Base-by-base conservation (phyloP, 2,113 vertebrate genomes). In the Heterochromis multidens region DNA sequence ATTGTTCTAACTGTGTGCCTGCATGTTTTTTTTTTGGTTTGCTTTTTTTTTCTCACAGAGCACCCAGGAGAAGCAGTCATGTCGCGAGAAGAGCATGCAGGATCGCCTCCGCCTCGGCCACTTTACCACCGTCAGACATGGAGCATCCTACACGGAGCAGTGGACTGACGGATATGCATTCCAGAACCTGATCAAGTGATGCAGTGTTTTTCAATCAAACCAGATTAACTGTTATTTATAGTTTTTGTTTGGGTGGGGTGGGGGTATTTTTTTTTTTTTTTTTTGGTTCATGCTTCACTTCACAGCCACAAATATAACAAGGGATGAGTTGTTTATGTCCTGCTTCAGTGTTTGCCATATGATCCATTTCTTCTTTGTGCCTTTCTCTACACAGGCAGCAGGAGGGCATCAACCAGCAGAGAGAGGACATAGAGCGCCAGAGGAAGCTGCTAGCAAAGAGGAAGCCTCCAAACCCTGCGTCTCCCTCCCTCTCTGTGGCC, bases 101-200 rank as follows among this genome's bases (percentile, higher is more conserved):
- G 99, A 99, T 92, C 96, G 99, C 87, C 96, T 99, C 94, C 97
- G 99, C 61, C 97, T 99, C 60, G 99, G 99, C 77, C 99, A 99
- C 96, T 99, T 99, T 96, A 99, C 98, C 93, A 99, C 98, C 31
- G 99, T 99, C 94, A 96, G 99, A 94, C 99, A 99, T 74, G 99
- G 99, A 85, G 99, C 99, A 76, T 99, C 99, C 80, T 99, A 99
- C 96, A 99, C 99, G 7, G 99, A 99, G 93, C 99, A 99, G 95
- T 99, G 99, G 99, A 99, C 98, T 57, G 99, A 99, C 94, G 99
- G 99, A 92, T 99, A 98, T 93, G 99, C 99, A 93, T 99, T 99
- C 97, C 99, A 99, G 90, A 99, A 99, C 95, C 97, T 99, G 94
- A 98, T 99, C 95, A 99, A 99, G 99, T 99, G 58, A 81, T 70